Evolutionary conservation across 2,888 invertebrate species (phyloP).

Genomic region (Drosophila lacicola): DNA sequence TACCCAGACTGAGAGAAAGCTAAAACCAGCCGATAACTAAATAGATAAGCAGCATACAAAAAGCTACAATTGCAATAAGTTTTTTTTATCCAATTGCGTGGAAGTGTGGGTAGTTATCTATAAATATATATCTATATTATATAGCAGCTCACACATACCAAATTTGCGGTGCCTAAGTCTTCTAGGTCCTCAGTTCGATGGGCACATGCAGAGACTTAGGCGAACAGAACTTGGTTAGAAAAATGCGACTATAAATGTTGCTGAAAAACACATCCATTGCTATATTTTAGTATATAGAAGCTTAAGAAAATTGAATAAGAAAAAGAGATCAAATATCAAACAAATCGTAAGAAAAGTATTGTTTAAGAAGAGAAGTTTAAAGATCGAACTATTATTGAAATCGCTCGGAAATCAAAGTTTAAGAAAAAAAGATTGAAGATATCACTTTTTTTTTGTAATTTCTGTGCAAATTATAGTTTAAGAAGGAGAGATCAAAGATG

Average conservation of each 20-base stretch:
- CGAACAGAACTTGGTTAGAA: too few relatives aligned
- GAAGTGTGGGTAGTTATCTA: not conserved
- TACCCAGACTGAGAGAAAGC: not conserved
- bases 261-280: not conserved
- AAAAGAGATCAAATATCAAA: fast-evolving
- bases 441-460: too few relatives aligned
- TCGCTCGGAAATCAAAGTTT: too few relatives aligned
- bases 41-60: slow-evolving; percentile 18
- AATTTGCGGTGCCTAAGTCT: not conserved
- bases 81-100: not conserved
- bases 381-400: too few relatives aligned
- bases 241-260: not conserved
- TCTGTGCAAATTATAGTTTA: too few relatives aligned
- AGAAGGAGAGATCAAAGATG: too few relatives aligned
- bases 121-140: not conserved
- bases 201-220: too few relatives aligned
- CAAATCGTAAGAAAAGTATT: too few relatives aligned
- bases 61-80: slow-evolving; percentile 7
- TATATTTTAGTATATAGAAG: not conserved
- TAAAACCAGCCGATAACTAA: not conserved
- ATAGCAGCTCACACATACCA: not conserved
- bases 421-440: too few relatives aligned
- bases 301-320: not conserved
- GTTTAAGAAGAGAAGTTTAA: too few relatives aligned
- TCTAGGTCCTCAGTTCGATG: not conserved